Percentiles rank a stretch among this genome's conserved stretches.
phyloP scores from a whole-genome alignment of 2,113 vertebrate species.

The Colinus virginianus region DNA sequence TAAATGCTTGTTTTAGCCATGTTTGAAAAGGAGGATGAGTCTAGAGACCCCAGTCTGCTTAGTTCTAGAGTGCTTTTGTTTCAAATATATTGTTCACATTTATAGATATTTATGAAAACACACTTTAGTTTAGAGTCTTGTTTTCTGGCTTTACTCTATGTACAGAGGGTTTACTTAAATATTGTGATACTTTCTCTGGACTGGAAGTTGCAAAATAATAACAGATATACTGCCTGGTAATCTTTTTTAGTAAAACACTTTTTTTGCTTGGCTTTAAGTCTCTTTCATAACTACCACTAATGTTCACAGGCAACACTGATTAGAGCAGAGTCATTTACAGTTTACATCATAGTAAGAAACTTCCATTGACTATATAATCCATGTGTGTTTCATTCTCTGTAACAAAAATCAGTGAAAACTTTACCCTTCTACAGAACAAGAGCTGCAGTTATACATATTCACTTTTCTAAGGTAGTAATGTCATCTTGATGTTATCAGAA shows the following conservation, averaged over 20 bases:
- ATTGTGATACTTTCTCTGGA: neutral
- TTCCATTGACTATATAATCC: neutral
- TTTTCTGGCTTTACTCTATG: neutral
- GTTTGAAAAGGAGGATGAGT: slow-evolving; percentile 12
- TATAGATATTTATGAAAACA: neutral
- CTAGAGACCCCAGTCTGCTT: neutral
- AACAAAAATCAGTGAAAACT: neutral
- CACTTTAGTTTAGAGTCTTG: neutral
- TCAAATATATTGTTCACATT: neutral
- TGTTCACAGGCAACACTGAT: neutral
- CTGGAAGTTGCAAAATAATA: neutral
- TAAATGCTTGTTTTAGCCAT: slow-evolving; percentile 6
- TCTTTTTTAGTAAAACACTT: neutral
- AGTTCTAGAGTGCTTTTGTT: neutral
- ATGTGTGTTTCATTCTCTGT: neutral
- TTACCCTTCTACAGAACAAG: neutral
- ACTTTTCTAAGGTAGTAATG: neutral
- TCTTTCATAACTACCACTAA: neutral
- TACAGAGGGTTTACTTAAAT: neutral
- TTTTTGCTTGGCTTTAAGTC: neutral
- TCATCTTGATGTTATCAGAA: neutral
- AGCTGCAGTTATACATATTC: neutral
- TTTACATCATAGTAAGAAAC: neutral
- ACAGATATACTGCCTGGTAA: neutral
- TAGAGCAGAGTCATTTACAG: neutral